These are phyloP conservation scores for Phoeniculus purpureus DNA, from an alignment of 2,797 vertebrate species.

Conservation along the genomic window DNA sequence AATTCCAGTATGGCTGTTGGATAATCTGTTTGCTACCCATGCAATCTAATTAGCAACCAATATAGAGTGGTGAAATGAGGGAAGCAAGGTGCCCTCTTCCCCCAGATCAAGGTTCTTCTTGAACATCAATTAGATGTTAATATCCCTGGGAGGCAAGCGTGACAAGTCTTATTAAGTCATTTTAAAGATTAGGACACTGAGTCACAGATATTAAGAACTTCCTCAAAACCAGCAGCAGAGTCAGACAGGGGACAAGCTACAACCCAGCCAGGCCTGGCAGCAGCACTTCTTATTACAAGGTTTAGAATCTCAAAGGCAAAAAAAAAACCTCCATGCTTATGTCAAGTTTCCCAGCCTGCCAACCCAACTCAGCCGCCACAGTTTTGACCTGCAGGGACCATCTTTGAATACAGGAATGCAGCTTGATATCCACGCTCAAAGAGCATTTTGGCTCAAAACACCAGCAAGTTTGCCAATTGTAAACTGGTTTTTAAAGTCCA, in stretches of 20 bases:
- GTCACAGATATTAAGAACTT: constrained; percentile 48
- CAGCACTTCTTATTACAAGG: background rate
- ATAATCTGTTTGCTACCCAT: constrained; percentile 12
- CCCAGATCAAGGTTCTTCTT: constrained; percentile 26
- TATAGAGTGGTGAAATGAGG: background rate
- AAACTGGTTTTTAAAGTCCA: background rate
- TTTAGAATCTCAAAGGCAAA: background rate
- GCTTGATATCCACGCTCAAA: background rate
- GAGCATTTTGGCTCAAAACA: constrained; percentile 13
- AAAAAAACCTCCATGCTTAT: fast-evolving
- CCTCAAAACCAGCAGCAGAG: constrained; percentile 13
- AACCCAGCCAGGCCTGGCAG: background rate
- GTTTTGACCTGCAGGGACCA: background rate
- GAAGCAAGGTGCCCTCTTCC: constrained; percentile 31
- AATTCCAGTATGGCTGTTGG: background rate
- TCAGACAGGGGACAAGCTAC: background rate
- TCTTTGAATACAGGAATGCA: background rate
- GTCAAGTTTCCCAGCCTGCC: background rate
- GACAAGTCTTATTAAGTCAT: constrained; percentile 53
- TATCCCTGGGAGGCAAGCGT: constrained; percentile 49
- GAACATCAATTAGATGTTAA: constrained; percentile 56
- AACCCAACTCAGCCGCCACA: background rate
- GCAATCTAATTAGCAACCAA: constrained; percentile 15
- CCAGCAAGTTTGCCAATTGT: background rate
- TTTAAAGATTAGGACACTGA: constrained; percentile 51